A percentile compares a stretch with the other conserved stretches of the same genome.
phyloP scores from a whole-genome alignment of 2,888 invertebrate species.

The Arenicola marina region DNA sequence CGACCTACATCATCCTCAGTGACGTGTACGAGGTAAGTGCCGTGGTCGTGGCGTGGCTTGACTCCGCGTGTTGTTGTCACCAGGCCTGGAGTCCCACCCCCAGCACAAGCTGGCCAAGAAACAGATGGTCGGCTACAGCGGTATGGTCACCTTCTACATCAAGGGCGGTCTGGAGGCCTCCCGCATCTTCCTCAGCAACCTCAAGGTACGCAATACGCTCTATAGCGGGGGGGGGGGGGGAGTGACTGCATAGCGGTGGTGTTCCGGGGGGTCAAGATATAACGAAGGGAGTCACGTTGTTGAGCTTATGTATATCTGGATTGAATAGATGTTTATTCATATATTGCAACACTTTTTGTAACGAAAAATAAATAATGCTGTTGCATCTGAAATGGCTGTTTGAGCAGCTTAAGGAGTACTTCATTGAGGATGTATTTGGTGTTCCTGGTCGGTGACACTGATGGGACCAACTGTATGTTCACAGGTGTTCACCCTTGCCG shows the following conservation, averaged over 20 bases:
- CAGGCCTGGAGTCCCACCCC: constrained; percentile 53
- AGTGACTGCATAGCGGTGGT: not conserved
- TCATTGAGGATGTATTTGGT: too few species aligned
- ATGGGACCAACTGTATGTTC: too few species aligned
- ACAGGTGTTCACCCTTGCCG: constrained; percentile 60
- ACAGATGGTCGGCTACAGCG: constrained; percentile 61
- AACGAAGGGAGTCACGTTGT: too few species aligned
- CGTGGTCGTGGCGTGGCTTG: too few species aligned
- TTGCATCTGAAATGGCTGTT: too few species aligned
- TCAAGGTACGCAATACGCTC: constrained; percentile 51
- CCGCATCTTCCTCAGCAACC: constrained; percentile 46
- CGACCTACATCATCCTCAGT: too few species aligned
- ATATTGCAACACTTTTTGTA: too few species aligned
- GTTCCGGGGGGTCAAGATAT: not conserved
- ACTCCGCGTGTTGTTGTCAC: not conserved
- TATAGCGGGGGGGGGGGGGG: not conserved
- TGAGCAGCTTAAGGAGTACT: too few species aligned
- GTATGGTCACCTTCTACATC: constrained; percentile 60
- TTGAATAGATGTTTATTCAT: not conserved
- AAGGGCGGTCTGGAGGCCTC: constrained; percentile 56
- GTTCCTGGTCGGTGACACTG: too few species aligned
- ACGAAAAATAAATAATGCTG: too few species aligned
- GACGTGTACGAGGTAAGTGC: too few species aligned
- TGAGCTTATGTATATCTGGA: not conserved
- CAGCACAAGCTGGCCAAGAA: constrained; percentile 56